phyloP scores from a whole-genome alignment of 2,113 vertebrate species.

The Apaloderma vittatum region DNA sequence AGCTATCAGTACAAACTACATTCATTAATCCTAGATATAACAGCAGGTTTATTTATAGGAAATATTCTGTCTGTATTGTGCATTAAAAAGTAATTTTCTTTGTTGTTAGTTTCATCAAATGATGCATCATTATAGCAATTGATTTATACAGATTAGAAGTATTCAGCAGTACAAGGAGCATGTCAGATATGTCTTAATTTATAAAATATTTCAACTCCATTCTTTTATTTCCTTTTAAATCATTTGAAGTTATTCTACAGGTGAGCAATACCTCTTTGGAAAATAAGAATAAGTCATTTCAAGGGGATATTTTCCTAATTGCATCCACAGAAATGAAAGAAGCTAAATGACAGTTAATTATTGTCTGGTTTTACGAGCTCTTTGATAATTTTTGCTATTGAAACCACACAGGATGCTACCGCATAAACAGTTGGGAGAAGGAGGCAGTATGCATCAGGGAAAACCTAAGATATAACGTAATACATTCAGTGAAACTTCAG shows the following conservation, averaged over 20 bases:
- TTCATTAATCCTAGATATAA: neutral
- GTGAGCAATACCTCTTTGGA: neutral
- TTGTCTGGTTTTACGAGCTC: neutral
- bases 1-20: neutral
- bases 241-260: neutral
- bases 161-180: fast-evolving
- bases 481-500: neutral
- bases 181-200: neutral
- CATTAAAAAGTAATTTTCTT: neutral
- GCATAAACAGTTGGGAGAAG: neutral
- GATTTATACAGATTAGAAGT: neutral
- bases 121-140: neutral
- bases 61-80: neutral
- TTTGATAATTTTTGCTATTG: neutral
- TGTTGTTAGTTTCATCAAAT: neutral
- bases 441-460: neutral
- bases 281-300: neutral
- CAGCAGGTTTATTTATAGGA: neutral
- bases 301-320: neutral
- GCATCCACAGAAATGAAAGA: neutral
- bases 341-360: neutral
- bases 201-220: neutral
- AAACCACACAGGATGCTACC: neutral
- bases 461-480: neutral
- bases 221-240: neutral